Base-by-base conservation (phyloP, 2,113 vertebrate genomes). In the Pelecanoides urinatrix region DNA sequence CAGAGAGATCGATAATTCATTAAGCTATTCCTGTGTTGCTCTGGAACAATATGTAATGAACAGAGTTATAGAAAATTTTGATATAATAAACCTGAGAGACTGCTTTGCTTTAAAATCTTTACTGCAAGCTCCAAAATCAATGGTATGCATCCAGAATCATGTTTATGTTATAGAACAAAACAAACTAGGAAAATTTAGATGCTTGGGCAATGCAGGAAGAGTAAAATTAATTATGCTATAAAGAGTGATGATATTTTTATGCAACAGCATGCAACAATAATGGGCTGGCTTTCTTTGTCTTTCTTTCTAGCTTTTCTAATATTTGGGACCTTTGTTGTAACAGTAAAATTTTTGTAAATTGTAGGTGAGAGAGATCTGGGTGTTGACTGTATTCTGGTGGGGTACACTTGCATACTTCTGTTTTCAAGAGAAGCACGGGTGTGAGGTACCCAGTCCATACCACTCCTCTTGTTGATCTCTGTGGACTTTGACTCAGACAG, bases 361-460 rank as follows among this genome's bases (percentile, higher is more conserved):
- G 7, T 15, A 20, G 6, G 5, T 44, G 50, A 66, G 32, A 22
- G 2, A 26, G 32, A 38, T 36, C 34, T 56, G 32, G 22, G 15
- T 65, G 56, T 32, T 44, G 58, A 50, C 21, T 0, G 0, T 63
- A 44, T 65, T 65, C 18, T 1, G 1, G 12, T 12, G 4, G 26
- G 36, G n/a, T n/a, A n/a, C 13, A 6, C 36, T 36, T 58, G 10
- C 8, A 42, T 36, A 71, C 10, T 84, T 40, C 17, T 45, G 4
- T 61, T 77, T 63, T 49, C 40, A 36, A 47, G 23, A 40, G 55
- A 61, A 68, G 16, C 47, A 47, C 36, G n/a, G 16, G 21, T 30
- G 7, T 18, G 30, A 62, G 23, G 18, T 36, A 45, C 22, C 7
- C n/a, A 56, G 32, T 90, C 38, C 38, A n/a, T 59, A 30, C 6